phyloP scores from a whole-genome alignment of 2,797 vertebrate species.

The Arnoldichthys spilopterus region DNA sequence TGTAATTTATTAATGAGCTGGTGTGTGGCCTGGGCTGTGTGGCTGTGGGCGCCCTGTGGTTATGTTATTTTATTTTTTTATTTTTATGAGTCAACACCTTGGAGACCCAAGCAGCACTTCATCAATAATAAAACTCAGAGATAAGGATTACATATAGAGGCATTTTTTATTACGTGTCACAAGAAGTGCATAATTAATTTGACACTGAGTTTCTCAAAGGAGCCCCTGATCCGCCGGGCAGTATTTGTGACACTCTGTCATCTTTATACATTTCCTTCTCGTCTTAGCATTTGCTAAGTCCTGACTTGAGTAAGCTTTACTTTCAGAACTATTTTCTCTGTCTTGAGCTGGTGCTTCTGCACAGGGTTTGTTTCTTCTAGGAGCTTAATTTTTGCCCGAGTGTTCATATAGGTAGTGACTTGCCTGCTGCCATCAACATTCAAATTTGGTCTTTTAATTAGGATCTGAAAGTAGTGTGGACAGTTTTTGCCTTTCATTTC shows the following conservation, averaged over 20 bases:
- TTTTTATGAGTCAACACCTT: conserved; percentile 26
- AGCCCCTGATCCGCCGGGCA: neutral
- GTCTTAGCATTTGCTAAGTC: neutral
- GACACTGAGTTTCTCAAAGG: conserved; percentile 35
- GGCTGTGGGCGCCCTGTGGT: conserved; percentile 9
- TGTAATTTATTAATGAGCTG: conserved; percentile 55
- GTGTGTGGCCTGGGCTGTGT: conserved; percentile 30
- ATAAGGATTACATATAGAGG: conserved; percentile 38
- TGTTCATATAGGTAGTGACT: conserved; percentile 1
- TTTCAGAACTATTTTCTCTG: neutral
- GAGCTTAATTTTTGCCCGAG: neutral
- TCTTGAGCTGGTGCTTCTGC: neutral
- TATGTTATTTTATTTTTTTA: neutral
- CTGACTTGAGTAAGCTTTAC: neutral
- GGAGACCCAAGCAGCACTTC: conserved; percentile 30
- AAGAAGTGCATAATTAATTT: conserved; percentile 47
- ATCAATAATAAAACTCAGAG: conserved; percentile 34
- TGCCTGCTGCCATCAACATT: conserved; percentile 14
- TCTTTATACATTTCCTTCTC: neutral
- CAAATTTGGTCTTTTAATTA: conserved; percentile 46
- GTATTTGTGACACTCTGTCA: neutral
- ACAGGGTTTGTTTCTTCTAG: neutral
- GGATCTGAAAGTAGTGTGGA: conserved; percentile 13
- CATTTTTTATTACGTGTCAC: conserved; percentile 28
- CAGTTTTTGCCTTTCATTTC: neutral